Base-by-base conservation (phyloP, 2,113 vertebrate genomes). In the Halichoeres trimaculatus region DNA sequence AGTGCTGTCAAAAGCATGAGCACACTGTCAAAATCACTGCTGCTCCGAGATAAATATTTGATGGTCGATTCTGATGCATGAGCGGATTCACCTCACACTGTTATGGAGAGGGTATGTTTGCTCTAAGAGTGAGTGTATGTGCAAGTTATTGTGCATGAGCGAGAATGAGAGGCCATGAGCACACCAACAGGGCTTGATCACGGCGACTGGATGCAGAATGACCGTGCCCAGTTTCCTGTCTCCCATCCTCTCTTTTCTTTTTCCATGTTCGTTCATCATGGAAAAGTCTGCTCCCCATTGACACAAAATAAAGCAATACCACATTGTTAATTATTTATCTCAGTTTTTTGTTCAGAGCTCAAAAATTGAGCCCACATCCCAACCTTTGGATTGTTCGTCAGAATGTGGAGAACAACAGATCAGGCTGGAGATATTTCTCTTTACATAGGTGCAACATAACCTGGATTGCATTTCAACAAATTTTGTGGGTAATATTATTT, bases 1-100 rank as follows among this genome's bases (percentile, higher is more conserved):
- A 80, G 73, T 68, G 78, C 90, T 93, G 92, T 93, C 90, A 92
- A 83, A 91, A 80, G 84, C 89, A 90, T 88, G 86, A 91, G 81
- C 86, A 81, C 83, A 87, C 85, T 82, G 88, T 90, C 83, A 88
- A 88, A 92, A 90, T 93, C 90, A 88, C 82, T 87, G 83, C 91
- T 90, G 88, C 85, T 90, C 76, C 17, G 16, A 78, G 74, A 86
- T 93, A 91, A 92, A 94, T 94, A 93, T 91, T 93, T 92, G 88
- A 94, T 94, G 91, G 85, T 80, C 74, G 89, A 91, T 88, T 92
- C 86, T 83, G 85, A 91, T 89, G 89, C 88, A 88, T 91, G 87
- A 89, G 82, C 72, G 71, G 85, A 90, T 88, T 82, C 83, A 88
- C 88, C 81, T 87, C 74, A 40, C 82, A 54, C 82, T 90, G 90